Evolutionary conservation across 2,888 invertebrate species (phyloP).

Genomic region (Amphipyra tragopoginis): DNA sequence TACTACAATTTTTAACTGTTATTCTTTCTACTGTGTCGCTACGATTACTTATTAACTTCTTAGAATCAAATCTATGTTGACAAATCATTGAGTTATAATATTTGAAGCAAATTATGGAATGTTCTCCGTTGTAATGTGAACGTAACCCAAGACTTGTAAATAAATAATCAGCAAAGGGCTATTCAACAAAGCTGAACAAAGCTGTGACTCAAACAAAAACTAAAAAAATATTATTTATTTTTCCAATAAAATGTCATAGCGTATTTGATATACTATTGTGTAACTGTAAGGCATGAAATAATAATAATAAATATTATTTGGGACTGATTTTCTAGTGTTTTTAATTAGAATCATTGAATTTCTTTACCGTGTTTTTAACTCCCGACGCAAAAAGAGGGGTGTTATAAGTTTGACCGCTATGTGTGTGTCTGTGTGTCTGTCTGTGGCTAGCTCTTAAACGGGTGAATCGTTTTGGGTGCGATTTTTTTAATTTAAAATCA

Average conservation of each 20-base stretch:
- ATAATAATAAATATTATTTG: constrained; percentile 73
- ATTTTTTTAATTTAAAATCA: too few relatives aligned
- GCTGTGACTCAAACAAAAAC: constrained; percentile 75
- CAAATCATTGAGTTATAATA: background rate
- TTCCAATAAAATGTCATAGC: constrained; percentile 80
- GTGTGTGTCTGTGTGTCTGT: too few relatives aligned
- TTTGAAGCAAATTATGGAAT: background rate
- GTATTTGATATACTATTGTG: constrained; percentile 69
- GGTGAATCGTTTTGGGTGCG: too few relatives aligned
- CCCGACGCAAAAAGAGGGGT: too few relatives aligned
- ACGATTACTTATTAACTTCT: background rate
- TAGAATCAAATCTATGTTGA: background rate
- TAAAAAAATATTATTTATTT: constrained; percentile 80
- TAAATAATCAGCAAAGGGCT: constrained; percentile 50
- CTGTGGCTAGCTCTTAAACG: too few relatives aligned
- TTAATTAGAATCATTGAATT: too few relatives aligned
- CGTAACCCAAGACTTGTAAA: constrained; percentile 53
- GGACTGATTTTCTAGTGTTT: constrained; percentile 68
- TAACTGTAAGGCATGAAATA: constrained; percentile 76
- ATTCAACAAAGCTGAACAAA: constrained; percentile 74
- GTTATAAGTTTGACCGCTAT: too few relatives aligned
- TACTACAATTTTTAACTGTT: background rate
- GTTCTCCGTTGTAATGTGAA: constrained; percentile 39
- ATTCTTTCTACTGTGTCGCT: background rate
- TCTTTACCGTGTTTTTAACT: too few relatives aligned